phyloP scores from a whole-genome alignment of 2,113 vertebrate species.

The Takifugu flavidus region DNA sequence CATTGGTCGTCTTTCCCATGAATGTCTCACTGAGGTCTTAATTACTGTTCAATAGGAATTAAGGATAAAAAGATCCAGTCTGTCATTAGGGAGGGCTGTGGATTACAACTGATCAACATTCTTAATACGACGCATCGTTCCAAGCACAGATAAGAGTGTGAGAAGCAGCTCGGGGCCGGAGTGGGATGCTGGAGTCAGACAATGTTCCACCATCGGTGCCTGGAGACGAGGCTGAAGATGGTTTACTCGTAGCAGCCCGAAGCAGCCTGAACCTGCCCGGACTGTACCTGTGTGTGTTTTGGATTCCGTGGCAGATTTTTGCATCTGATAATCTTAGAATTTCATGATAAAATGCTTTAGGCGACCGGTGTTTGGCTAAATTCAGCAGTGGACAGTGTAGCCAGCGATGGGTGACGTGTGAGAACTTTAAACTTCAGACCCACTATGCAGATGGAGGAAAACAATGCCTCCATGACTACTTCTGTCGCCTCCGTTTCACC shows the following conservation, averaged over 20 bases:
- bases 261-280: too few species aligned
- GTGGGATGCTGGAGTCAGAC: background rate
- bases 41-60: conserved; percentile 57
- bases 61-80: conserved; percentile 48
- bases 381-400: conserved; percentile 31
- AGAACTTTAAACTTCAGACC: conserved; percentile 40
- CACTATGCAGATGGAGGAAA: conserved; percentile 19
- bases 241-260: too few species aligned
- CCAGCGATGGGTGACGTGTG: conserved; percentile 30
- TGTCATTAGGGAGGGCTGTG: conserved; percentile 41
- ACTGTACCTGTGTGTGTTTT: background rate
- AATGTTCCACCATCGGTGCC: too few species aligned
- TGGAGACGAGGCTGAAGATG: too few species aligned
- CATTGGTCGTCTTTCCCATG: conserved; percentile 5
- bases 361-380: conserved; percentile 25
- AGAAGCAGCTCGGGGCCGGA: conserved; percentile 17
- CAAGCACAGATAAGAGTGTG: conserved; percentile 26
- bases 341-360: conserved; percentile 4
- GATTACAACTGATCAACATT: conserved; percentile 53
- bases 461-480: background rate
- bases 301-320: conserved; percentile 5
- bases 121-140: conserved; percentile 48
- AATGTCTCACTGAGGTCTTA: conserved; percentile 44
- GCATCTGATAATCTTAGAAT: background rate
- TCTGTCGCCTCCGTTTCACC: conserved; percentile 6